A percentile compares a stretch with the other conserved stretches of the same genome.
Evolutionary conservation across 2,888 invertebrate genomes (phyloP).

Genomic region (Lithodes maja): DNA sequence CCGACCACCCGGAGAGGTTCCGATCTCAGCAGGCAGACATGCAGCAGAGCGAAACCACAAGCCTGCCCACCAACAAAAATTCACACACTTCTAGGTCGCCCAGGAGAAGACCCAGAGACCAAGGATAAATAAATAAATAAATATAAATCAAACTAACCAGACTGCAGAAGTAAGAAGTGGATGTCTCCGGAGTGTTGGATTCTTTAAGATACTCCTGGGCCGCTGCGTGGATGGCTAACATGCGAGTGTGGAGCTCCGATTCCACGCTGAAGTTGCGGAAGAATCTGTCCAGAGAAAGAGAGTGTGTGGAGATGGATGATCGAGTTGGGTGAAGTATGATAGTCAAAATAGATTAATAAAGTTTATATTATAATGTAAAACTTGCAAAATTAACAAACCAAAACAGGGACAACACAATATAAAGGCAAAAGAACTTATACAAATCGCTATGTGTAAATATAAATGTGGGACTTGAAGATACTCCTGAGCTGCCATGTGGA

Average conservation of each 20-base stretch:
- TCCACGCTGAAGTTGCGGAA: constrained; percentile 55
- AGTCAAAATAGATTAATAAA: background rate
- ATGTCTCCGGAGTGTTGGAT: constrained; percentile 55
- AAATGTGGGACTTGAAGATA: constrained; percentile 36
- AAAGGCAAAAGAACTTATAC: background rate
- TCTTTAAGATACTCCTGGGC: constrained; percentile 67
- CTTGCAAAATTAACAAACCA: background rate
- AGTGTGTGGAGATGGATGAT: background rate
- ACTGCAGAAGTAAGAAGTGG: constrained; percentile 60
- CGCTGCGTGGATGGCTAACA: constrained; percentile 69
- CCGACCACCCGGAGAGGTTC: too few relatives aligned
- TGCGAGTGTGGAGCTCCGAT: constrained; percentile 64
- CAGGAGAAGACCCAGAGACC: too few relatives aligned
- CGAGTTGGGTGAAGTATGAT: background rate
- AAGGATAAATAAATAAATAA: background rate
- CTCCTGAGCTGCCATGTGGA: constrained; percentile 68
- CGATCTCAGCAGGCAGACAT: too few relatives aligned
- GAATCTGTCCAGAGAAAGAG: constrained; percentile 42
- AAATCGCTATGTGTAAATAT: background rate
- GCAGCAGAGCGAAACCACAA: too few relatives aligned
- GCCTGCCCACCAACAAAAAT: too few relatives aligned
- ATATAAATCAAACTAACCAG: background rate
- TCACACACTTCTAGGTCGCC: too few relatives aligned
- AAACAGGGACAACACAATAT: background rate
- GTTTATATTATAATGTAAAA: background rate